phyloP scores from a whole-genome alignment of 2,797 vertebrate genomes.

The Borostomias antarcticus region DNA sequence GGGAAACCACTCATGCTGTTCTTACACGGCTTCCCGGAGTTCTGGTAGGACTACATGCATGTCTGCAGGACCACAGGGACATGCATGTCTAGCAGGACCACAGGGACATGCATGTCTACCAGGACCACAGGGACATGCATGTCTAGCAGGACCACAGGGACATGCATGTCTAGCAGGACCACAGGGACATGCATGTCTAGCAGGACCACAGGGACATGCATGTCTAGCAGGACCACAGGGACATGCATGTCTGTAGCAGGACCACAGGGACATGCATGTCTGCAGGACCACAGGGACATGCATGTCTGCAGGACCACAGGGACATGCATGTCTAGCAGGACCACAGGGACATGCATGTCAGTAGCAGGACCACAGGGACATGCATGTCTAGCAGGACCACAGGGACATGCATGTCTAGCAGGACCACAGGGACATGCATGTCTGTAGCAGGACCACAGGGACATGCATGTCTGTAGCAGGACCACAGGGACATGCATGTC shows the following conservation, averaged over 20 bases:
- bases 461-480: background rate
- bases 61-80: background rate
- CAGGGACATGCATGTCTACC: background rate
- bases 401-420: slow-evolving; percentile 94
- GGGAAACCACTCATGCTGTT: slow-evolving; percentile 97
- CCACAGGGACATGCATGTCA: too few species aligned
- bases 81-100: slow-evolving; percentile 93
- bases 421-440: slow-evolving; percentile 48
- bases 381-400: background rate
- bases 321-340: background rate
- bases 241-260: background rate
- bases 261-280: background rate
- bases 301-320: background rate
- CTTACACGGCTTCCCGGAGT: slow-evolving; percentile 97
- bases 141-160: background rate
- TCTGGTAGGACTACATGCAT: slow-evolving; percentile 86
- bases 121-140: background rate
- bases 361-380: too few species aligned
- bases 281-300: background rate
- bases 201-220: background rate
- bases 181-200: background rate
- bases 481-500: background rate
- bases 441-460: background rate
- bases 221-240: slow-evolving; percentile 91
- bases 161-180: slow-evolving; percentile 95